phyloP scores from a whole-genome alignment of 2,888 invertebrate genomes.

The Sycophila texana region DNA sequence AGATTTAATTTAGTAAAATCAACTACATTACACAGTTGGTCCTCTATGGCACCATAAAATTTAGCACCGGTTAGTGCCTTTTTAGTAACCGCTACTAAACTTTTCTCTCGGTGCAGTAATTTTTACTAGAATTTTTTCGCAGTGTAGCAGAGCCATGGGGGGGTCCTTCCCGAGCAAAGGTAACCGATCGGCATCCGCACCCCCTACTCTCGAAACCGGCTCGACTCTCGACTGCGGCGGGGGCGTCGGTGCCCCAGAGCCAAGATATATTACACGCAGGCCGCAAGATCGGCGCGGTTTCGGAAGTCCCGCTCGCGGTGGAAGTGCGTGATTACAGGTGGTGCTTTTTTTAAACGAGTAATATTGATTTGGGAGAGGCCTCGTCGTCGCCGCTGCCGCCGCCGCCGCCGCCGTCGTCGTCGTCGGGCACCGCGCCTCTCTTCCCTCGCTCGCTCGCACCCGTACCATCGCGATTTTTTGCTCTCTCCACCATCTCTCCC shows the following conservation, averaged over 20 bases:
- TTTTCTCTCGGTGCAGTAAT: no score
- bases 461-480: background rate
- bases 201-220: no score
- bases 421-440: conserved; percentile 14
- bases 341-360: conserved; percentile 74
- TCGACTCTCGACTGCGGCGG: no score
- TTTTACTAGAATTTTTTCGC: no score
- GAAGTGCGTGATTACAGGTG: conserved; percentile 62
- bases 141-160: background rate
- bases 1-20: no score
- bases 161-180: background rate
- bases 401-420: conserved; percentile 10
- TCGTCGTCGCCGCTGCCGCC: conserved; percentile 56
- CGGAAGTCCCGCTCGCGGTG: conserved; percentile 15
- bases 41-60: no score
- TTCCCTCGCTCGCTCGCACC: conserved; percentile 9
- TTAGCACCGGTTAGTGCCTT: no score
- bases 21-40: no score
- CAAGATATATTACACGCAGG: no score
- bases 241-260: no score
- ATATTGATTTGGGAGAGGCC: conserved; percentile 76
- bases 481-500: conserved; percentile 4
- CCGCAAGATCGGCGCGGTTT: conserved; percentile 36
- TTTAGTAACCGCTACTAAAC: no score
- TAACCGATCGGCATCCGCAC: no score